These are phyloP conservation scores for Xiphophorus couchianus DNA, from an alignment of 2,113 vertebrate species.

Conservation along the genomic window DNA sequence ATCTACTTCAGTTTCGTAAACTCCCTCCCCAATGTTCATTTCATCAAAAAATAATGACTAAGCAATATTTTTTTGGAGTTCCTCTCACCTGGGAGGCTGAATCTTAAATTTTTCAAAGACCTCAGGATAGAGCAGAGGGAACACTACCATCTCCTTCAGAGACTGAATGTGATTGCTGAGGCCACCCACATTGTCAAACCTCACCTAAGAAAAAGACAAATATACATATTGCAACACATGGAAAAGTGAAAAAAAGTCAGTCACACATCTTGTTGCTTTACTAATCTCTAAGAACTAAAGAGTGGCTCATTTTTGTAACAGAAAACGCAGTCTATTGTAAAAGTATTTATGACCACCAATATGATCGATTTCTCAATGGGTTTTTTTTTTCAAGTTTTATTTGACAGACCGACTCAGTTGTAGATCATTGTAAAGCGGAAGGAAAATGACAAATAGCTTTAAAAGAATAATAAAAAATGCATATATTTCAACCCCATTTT, in stretches of 20 bases:
- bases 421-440: neutral
- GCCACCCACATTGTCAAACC: constrained; percentile 94
- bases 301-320: no score
- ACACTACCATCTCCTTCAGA: constrained; percentile 99
- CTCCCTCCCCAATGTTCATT: no score
- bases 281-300: no score
- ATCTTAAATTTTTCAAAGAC: constrained; percentile 99
- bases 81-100: constrained; percentile 92
- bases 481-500: no score
- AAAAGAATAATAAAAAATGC: neutral
- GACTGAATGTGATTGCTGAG: constrained; percentile 95
- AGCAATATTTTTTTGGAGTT: neutral
- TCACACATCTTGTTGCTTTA: neutral
- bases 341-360: neutral
- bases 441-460: neutral
- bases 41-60: neutral
- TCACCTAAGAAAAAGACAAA: constrained; percentile 81
- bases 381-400: neutral
- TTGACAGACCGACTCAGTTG: neutral
- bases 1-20: neutral
- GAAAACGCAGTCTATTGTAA: neutral
- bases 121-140: constrained; percentile 96
- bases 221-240: neutral
- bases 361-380: neutral
- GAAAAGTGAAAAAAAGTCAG: neutral